Evolutionary conservation across 2,797 vertebrate species (phyloP), one percentile per base, ranked within the genome.

Genomic region (Carduelis carduelis): DNA sequence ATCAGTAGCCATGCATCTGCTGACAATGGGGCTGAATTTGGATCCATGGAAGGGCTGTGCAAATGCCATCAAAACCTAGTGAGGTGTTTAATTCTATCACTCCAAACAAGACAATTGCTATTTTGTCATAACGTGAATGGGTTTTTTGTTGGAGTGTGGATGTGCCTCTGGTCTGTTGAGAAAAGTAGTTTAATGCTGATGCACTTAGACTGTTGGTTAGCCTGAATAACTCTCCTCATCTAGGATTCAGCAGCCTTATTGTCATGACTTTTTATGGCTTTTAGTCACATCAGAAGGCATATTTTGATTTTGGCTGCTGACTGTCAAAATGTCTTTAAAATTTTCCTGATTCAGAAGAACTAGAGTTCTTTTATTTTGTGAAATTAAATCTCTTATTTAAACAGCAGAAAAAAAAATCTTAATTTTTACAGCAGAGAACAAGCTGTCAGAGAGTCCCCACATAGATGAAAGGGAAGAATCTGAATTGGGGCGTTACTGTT

Each of bases 341-440:
- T 57, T 24, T 80, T 88, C 15, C 56, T 30, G 41, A 74, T 77
- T 89, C 53, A 19, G 44, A 80, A 70, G 34, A 83, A 59, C 34
- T 90, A 66, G 22, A 78, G 44, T 82, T 83, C 61, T 79, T 69
- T 69, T 83, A 49, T 68, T 88, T 57, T 79, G 22, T 70, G 76
- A 72, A 90, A 80, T 82, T 22, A 72, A 59, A 78, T 43, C 8
- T 55, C 49, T 76, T 39, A 16, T 37, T 88, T 44, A 60, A 87
- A 59, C 52, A 82, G 39, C 50, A 89, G 70, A 35, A 60, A 87
- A 64, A 56, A 91, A 63, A 57, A 50, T 89, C 19, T 1, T 80
- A 78, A 86, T 65, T 72, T 60, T 49, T 86, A 78, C 83, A 87
- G 70, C 50, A 87, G 85, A 76, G 47, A 74, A 49, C 68, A 86